Evolutionary conservation across 2,888 invertebrate genomes (phyloP).

Genomic region (Agrotis clavis): DNA sequence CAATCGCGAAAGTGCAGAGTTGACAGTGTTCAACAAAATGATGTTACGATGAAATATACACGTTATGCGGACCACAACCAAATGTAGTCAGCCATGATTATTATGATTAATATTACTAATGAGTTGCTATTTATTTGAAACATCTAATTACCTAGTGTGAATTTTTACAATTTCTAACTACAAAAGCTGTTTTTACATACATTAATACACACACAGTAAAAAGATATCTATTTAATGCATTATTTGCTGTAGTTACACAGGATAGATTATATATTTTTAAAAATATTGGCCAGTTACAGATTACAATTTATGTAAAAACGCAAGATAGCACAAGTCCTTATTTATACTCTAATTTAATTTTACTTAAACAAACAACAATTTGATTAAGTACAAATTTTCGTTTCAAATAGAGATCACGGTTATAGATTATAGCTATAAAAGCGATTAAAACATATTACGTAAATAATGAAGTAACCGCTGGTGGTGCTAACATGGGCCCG

Average conservation of each 20-base stretch:
- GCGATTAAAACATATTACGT: constrained; percentile 63
- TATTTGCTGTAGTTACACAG: constrained; percentile 68
- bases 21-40: constrained; percentile 43
- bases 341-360: constrained; percentile 69
- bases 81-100: constrained; percentile 56
- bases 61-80: constrained; percentile 49
- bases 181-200: constrained; percentile 81
- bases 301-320: constrained; percentile 70
- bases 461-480: constrained; percentile 61
- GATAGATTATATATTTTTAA: constrained; percentile 71
- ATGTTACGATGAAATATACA: constrained; percentile 44
- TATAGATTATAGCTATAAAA: constrained; percentile 70
- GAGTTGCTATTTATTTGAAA: constrained; percentile 72
- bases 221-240: constrained; percentile 72
- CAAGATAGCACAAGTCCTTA: constrained; percentile 75
- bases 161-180: constrained; percentile 83
- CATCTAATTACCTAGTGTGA: constrained; percentile 77
- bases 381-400: constrained; percentile 79
- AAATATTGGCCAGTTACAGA: constrained; percentile 77
- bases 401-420: constrained; percentile 80
- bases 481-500: constrained; percentile 66
- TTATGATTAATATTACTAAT: constrained; percentile 64
- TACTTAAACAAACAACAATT: constrained; percentile 80
- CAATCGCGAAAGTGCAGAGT: constrained; percentile 47
- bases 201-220: constrained; percentile 79